Evolutionary conservation across 30 jellyfish, hydroid and myxozoan species (phyloP), one percentile per base, ranked within the genome.

Genomic region (Clytia hemisphaerica): DNA sequence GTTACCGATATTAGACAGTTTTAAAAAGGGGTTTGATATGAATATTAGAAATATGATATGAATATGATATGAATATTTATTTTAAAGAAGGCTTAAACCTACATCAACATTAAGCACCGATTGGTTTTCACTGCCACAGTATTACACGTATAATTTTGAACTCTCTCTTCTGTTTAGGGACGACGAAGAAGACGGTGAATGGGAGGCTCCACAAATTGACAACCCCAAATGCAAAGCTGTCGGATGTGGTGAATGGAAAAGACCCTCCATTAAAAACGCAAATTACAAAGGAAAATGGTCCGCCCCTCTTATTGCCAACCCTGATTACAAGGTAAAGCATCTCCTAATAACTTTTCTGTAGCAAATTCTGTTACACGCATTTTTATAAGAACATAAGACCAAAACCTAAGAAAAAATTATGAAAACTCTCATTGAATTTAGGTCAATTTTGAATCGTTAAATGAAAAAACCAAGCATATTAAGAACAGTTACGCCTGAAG

Each of bases 181-280:
- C 48, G 93, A 76, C 58, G 95, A 82, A 30, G 95, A 82, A 51
- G 99, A 91, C 46, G 99, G 99, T 3, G 99, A 91, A 37, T 91
- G 99, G 99, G 95, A 77, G 48, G 93, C 99, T 9, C 99, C 99
- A 26, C 93, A 79, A 64, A 83, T 91, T 16, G 88, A 83, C 62
- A 91, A 91, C 67, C 99, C 99, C 15, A 83, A 72, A 65, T 91
- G 99, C 38, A 57, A 92, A 32, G 95, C 77, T 47, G 80, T 76
- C n/a, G 95, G 95, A 3, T 91, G 99, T 72, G 99, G 99, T 4
- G 89, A 83, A 75, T 91, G 99, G 99, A 78, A 78, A 45, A 82
- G 89, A 22, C 94, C 95, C 1, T 30, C 77, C 75, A 83, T 82
- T 70, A 85, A 77, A 30, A 91, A 91, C 57, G 95, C 99, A 34